phyloP scores from a whole-genome alignment of 2,797 vertebrate genomes.

The Lateolabrax maculatus region DNA sequence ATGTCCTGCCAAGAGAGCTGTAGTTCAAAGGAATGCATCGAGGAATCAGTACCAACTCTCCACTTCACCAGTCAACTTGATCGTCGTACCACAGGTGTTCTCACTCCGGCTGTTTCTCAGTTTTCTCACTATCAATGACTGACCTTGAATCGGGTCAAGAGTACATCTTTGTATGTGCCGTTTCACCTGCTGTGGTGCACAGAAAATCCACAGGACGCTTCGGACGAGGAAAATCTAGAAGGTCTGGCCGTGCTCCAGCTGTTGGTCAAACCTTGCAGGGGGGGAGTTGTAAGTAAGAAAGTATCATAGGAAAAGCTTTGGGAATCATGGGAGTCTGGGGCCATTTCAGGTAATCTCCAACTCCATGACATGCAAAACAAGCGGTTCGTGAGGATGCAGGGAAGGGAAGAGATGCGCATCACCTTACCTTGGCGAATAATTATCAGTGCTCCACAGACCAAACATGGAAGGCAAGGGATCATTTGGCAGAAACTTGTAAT shows the following conservation, averaged over 20 bases:
- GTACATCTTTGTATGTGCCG: constrained; percentile 14
- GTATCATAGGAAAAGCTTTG: constrained; percentile 46
- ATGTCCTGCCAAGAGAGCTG: constrained; percentile 71
- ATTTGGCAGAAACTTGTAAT: constrained; percentile 36
- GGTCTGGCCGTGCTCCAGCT: constrained; percentile 39
- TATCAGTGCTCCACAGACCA: constrained; percentile 26
- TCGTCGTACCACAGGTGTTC: constrained; percentile 65
- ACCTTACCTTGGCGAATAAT: constrained; percentile 35
- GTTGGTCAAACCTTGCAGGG: constrained; percentile 28
- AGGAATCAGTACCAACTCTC: constrained; percentile 52
- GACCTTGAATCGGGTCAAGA: constrained; percentile 26
- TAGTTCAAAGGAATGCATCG: constrained; percentile 67
- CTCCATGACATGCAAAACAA: constrained; percentile 24
- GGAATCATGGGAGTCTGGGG: constrained; percentile 32
- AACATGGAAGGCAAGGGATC: constrained; percentile 30
- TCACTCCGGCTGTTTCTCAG: constrained; percentile 21
- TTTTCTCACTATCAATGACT: constrained; percentile 8
- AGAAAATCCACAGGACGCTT: constrained; percentile 29
- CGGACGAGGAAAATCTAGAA: constrained; percentile 14
- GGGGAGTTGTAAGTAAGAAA: neutral
- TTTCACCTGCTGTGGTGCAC: constrained; percentile 45
- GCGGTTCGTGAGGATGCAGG: neutral
- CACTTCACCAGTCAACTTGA: constrained; percentile 53
- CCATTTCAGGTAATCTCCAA: constrained; percentile 46
- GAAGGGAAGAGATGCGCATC: constrained; percentile 36